Conservation (phyloP, 2,113 vertebrate species). For the Lathamus discolor region DNA sequence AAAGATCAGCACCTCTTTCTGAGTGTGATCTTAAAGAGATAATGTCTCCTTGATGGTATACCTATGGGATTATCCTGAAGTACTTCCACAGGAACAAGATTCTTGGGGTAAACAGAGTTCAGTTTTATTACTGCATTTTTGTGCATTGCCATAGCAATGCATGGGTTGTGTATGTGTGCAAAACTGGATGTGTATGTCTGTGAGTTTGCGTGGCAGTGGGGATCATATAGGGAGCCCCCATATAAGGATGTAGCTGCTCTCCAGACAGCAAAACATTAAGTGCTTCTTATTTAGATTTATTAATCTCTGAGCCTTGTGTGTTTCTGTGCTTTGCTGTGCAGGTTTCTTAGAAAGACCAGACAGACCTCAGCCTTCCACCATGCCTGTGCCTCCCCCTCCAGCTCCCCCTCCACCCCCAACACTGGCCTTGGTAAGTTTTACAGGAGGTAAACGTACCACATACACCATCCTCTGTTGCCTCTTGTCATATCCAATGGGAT, state of each 20-base stretch:
- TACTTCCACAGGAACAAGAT: neutral
- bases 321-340: slow-evolving; percentile 44
- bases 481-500: neutral
- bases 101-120: neutral
- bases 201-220: neutral
- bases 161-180: neutral
- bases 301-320: neutral
- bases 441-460: neutral
- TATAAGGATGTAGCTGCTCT: neutral
- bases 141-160: neutral
- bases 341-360: slow-evolving; percentile 62
- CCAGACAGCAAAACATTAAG: neutral
- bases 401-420: slow-evolving; percentile 88
- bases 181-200: neutral
- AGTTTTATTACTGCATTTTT: neutral
- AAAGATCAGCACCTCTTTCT: neutral
- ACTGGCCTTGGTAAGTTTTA: slow-evolving; percentile 79
- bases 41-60: neutral
- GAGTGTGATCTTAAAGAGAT: neutral
- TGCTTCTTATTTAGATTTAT: neutral
- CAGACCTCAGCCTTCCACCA: slow-evolving; percentile 72
- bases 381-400: slow-evolving; percentile 90
- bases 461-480: neutral
- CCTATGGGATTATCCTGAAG: neutral
- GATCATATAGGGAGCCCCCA: neutral